Conservation (phyloP, 2,888 invertebrate species). For the Nematopogon swammerdamellus region DNA sequence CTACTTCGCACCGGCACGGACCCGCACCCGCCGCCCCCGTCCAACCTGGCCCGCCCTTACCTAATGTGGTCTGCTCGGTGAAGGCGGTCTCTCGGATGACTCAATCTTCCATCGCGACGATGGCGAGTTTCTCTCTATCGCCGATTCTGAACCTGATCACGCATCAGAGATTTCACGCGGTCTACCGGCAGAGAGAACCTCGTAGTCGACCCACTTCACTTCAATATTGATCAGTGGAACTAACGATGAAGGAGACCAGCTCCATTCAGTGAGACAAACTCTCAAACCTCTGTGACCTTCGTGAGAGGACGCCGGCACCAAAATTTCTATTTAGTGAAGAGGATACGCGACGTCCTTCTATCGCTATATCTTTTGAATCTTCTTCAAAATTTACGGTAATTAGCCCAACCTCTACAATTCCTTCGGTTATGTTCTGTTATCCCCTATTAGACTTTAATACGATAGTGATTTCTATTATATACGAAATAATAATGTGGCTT, state of each 20-base stretch:
- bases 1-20: no score
- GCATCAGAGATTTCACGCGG: no score
- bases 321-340: not conserved
- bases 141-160: not conserved
- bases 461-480: not conserved
- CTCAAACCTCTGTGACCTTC: not conserved
- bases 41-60: no score
- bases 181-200: not conserved
- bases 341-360: not conserved
- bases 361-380: not conserved
- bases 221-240: no score
- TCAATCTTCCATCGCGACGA: not conserved
- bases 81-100: not conserved
- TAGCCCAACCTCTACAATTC: not conserved
- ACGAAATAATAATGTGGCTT: no score
- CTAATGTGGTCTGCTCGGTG: not conserved
- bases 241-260: no score
- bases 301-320: not conserved
- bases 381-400: not conserved
- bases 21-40: not conserved
- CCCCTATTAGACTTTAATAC: not conserved
- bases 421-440: not conserved
- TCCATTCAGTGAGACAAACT: not conserved
- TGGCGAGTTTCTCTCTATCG: not conserved
- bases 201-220: not conserved